Evolutionary conservation across 2,797 vertebrate species (phyloP).

Genomic region (Hydrophis major): DNA sequence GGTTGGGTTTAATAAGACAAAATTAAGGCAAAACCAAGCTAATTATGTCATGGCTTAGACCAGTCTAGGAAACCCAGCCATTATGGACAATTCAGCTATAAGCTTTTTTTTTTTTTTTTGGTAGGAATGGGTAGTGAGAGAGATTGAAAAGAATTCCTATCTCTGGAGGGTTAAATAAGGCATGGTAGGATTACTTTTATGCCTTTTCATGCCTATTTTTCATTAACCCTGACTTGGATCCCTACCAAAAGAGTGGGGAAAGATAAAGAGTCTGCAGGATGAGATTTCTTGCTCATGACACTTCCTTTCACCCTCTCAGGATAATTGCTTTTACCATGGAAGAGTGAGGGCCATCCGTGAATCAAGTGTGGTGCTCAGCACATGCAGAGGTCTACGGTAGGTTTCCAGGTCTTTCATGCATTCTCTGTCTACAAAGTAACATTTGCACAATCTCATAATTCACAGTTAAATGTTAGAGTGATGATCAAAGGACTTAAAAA

Average conservation of each 20-base stretch:
- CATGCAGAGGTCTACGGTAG: constrained; percentile 90
- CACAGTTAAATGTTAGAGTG: not conserved
- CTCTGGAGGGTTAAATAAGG: rapidly evolving
- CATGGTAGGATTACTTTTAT: not conserved
- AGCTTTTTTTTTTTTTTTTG: not conserved
- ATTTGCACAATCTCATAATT: not conserved
- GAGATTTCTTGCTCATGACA: not conserved
- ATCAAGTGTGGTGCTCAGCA: constrained; percentile 86
- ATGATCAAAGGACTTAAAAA: not conserved
- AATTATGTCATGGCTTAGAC: not conserved
- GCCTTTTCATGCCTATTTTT: rapidly evolving
- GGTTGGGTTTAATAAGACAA: not conserved
- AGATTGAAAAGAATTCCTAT: not conserved
- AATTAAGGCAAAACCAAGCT: not conserved
- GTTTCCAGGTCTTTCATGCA: constrained; percentile 25
- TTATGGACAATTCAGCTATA: not conserved
- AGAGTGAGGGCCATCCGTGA: constrained; percentile 71
- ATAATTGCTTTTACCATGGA: constrained; percentile 94
- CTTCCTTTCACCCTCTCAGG: constrained; percentile 71
- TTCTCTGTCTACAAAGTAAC: not conserved
- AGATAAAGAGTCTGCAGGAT: not conserved
- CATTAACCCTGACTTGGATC: rapidly evolving
- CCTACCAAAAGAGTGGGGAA: not conserved
- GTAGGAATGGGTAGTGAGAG: not conserved
- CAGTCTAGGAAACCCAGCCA: not conserved